phyloP scores from a whole-genome alignment of 2,888 invertebrate genomes.

The Coremacera marginata region DNA sequence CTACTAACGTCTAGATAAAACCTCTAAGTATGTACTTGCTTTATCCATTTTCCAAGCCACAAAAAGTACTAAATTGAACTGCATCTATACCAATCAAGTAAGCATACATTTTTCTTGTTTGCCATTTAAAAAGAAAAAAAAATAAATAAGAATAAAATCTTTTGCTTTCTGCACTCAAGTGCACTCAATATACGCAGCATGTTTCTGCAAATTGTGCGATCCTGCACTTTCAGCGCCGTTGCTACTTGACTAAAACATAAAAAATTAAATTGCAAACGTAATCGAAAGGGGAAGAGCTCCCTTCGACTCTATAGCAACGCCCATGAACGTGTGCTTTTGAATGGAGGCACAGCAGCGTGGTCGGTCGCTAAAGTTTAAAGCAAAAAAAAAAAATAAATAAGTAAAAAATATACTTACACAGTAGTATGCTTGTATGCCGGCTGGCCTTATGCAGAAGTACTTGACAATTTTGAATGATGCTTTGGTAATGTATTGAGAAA shows the following conservation, averaged over 20 bases:
- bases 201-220: conserved; percentile 24
- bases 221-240: conserved; percentile 19
- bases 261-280: conserved; percentile 14
- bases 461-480: conserved; percentile 22
- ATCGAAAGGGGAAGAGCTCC: conserved; percentile 17
- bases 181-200: conserved; percentile 6
- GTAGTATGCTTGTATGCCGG: neutral
- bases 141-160: conserved; percentile 6
- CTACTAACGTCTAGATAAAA: too few species aligned
- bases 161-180: conserved; percentile 17
- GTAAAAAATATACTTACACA: neutral
- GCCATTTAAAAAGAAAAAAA: neutral
- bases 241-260: conserved; percentile 19
- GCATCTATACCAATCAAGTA: neutral
- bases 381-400: neutral
- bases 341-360: conserved; percentile 1
- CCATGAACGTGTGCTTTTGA: conserved; percentile 22
- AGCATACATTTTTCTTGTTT: neutral
- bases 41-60: neutral
- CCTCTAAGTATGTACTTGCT: too few species aligned
- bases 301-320: neutral
- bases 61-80: neutral
- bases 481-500: conserved; percentile 35
- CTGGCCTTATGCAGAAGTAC: conserved; percentile 37
- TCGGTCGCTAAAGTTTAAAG: conserved; percentile 3